A percentile compares a stretch with the other conserved stretches of the same genome.
Evolutionary conservation across 2,797 vertebrate species (phyloP).

Genomic region (Hypotaenidia philippensis): DNA sequence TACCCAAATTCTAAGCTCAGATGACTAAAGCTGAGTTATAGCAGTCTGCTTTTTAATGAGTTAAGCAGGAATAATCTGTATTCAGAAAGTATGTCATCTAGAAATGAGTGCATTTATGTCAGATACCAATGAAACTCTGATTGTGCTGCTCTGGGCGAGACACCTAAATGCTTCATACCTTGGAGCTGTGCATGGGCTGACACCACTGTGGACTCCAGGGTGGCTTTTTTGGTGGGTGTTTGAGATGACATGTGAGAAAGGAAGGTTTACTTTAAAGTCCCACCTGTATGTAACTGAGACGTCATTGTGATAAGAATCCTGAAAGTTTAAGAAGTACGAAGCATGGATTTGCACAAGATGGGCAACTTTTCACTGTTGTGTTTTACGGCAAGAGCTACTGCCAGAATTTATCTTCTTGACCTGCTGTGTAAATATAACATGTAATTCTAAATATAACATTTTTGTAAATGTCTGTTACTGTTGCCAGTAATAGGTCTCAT

Average conservation of each 20-base stretch:
- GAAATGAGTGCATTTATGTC: not conserved
- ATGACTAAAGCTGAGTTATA: not conserved
- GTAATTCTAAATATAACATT: not conserved
- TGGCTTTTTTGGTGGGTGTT: not conserved
- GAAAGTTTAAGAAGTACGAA: not conserved
- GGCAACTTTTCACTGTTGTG: not conserved
- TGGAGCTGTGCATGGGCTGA: not conserved
- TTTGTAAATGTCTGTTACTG: not conserved
- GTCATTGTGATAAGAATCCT: not conserved
- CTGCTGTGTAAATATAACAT: not conserved
- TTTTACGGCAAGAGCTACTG: slow-evolving; percentile 6
- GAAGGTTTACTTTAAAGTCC: not conserved
- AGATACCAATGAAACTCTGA: not conserved
- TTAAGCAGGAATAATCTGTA: not conserved
- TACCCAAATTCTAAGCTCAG: not conserved
- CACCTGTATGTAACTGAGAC: not conserved
- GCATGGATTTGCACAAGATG: not conserved
- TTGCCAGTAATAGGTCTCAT: not conserved
- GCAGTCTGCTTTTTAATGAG: not conserved
- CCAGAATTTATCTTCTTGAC: not conserved
- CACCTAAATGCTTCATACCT: not conserved
- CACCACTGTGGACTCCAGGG: not conserved
- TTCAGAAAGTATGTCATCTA: not conserved
- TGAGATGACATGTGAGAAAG: not conserved
- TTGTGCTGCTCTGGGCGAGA: not conserved